These are phyloP conservation scores for Macroramphosus scolopax DNA, from an alignment of 2,797 vertebrate genomes.

Conservation along the genomic window DNA sequence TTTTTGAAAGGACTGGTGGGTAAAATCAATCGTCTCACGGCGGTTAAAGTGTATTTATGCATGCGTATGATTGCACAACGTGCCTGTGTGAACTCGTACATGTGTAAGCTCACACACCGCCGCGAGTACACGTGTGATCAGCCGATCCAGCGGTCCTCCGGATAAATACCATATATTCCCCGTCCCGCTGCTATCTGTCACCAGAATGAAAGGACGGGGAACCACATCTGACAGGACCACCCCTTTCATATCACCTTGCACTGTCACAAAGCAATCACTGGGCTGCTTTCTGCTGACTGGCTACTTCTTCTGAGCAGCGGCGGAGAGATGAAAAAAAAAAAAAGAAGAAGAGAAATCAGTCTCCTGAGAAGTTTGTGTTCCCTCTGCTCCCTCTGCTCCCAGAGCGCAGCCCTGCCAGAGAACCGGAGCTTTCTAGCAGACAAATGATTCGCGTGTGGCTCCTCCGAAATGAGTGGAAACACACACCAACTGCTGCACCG, in stretches of 20 bases:
- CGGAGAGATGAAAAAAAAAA: conserved; percentile 15
- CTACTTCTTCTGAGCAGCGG: conserved; percentile 40
- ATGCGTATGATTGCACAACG: conserved; percentile 3
- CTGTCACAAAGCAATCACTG: conserved; percentile 41
- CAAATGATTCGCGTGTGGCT: conserved; percentile 24
- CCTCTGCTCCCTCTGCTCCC: conserved; percentile 23
- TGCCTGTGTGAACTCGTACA: conserved; percentile 5
- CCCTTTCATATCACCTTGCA: conserved; percentile 29
- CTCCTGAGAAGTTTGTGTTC: conserved; percentile 44
- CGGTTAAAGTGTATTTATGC: conserved; percentile 6
- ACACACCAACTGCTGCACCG: background rate
- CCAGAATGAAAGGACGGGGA: conserved; percentile 42
- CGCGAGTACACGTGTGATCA: background rate
- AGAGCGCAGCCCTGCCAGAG: conserved; percentile 14
- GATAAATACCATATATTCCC: conserved; percentile 43
- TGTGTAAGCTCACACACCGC: conserved; percentile 3
- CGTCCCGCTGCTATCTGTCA: conserved; percentile 56
- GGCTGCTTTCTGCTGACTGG: conserved; percentile 67
- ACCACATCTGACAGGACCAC: conserved; percentile 54
- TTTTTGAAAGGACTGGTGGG: conserved; percentile 44
- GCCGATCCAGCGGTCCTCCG: background rate
- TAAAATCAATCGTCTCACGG: conserved; percentile 50
- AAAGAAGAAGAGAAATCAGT: conserved; percentile 20
- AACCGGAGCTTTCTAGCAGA: conserved; percentile 37
- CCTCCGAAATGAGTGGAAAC: background rate